Percentiles rank a stretch among this genome's conserved stretches.
Evolutionary conservation across 2,888 invertebrate genomes (phyloP).

Genomic region (Tipula confusa): DNA sequence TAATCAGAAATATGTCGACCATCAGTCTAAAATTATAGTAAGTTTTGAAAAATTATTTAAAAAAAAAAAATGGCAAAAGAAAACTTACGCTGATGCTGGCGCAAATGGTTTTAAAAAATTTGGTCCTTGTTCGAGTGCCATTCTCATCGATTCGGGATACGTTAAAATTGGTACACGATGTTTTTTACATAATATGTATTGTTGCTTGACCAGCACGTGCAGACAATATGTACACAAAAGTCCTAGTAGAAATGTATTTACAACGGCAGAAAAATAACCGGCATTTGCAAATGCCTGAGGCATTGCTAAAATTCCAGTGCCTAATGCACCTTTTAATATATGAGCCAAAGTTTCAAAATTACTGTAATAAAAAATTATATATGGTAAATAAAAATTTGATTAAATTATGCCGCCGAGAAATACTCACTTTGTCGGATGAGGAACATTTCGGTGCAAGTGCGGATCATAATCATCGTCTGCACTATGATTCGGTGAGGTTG

Average conservation of each 20-base stretch:
- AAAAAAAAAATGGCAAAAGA: constrained; percentile 25
- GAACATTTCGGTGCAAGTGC: constrained; percentile 57
- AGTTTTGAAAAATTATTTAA: constrained; percentile 25
- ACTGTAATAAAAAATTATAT: constrained; percentile 48
- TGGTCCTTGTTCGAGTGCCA: constrained; percentile 73
- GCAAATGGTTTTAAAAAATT: constrained; percentile 58
- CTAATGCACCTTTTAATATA: constrained; percentile 83
- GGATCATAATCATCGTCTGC: constrained; percentile 55
- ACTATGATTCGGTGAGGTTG: background rate
- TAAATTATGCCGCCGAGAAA: background rate
- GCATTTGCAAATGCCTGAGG: constrained; percentile 86
- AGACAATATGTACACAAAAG: constrained; percentile 80
- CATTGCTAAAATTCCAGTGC: constrained; percentile 92
- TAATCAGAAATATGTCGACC: constrained; percentile 64
- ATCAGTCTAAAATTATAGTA: constrained; percentile 56
- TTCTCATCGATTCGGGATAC: constrained; percentile 80
- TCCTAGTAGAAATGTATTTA: constrained; percentile 75
- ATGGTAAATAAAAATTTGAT: background rate
- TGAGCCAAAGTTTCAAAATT: constrained; percentile 79
- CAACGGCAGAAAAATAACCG: constrained; percentile 72
- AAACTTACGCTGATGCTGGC: constrained; percentile 49
- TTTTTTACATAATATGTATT: constrained; percentile 61
- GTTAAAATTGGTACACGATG: constrained; percentile 69
- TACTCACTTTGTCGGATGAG: constrained; percentile 62
- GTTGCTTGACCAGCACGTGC: constrained; percentile 65